Conservation (phyloP, 2,888 invertebrate genomes). For the Ochlodes sylvanus region DNA sequence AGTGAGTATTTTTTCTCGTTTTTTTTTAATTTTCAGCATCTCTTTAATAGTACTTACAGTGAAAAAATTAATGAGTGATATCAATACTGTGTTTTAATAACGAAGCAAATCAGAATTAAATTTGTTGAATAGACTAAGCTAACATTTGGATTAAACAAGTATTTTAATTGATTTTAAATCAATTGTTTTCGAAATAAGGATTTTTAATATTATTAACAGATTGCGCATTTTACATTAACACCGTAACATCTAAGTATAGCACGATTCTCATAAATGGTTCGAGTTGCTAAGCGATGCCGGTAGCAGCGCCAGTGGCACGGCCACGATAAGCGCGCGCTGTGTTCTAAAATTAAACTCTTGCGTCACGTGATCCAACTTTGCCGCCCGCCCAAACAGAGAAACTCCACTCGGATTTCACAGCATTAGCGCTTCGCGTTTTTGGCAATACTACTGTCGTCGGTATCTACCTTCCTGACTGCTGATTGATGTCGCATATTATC, state of each 20-base stretch:
- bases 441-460: constrained; percentile 48
- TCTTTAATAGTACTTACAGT: background rate
- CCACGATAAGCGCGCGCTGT: constrained; percentile 72
- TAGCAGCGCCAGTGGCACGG: constrained; percentile 63
- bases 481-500: constrained; percentile 28
- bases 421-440: constrained; percentile 57
- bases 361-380: constrained; percentile 76
- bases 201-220: background rate
- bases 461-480: constrained; percentile 5
- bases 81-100: background rate
- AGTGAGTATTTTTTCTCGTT: constrained; percentile 87
- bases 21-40: constrained; percentile 1
- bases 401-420: constrained; percentile 81
- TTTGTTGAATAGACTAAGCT: background rate
- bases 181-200: background rate
- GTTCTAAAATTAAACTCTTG: constrained; percentile 76
- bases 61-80: background rate
- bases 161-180: background rate
- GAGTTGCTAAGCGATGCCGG: constrained; percentile 71
- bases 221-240: constrained; percentile 11
- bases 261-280: constrained; percentile 79
- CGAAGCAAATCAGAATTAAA: background rate
- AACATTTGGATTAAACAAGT: background rate
- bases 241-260: constrained; percentile 74
- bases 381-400: constrained; percentile 84